These are phyloP conservation scores for Mythimna impura DNA, from an alignment of 2,888 invertebrate genomes.

Conservation along the genomic window DNA sequence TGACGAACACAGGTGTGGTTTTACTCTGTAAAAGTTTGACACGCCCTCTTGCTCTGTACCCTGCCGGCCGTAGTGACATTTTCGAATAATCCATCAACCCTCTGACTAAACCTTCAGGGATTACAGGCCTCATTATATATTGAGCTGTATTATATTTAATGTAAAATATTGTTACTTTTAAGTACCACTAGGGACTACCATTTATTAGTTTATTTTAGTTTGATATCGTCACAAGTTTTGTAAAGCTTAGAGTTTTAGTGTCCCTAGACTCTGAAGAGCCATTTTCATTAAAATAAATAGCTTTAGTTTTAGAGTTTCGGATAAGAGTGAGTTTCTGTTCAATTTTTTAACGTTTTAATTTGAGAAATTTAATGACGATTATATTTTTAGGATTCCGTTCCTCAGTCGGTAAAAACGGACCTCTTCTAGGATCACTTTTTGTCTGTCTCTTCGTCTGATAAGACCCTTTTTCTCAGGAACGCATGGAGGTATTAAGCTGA, in stretches of 20 bases:
- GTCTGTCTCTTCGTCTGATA: too few species aligned
- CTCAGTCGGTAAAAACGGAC: too few species aligned
- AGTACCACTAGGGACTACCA: background rate
- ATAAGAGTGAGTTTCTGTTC: slow-evolving; percentile 10
- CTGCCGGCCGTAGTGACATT: too few species aligned
- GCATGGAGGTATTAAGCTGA: too few species aligned
- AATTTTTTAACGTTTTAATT: slow-evolving; percentile 23
- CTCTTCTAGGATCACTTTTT: too few species aligned
- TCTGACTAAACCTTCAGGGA: background rate
- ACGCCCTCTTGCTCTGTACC: too few species aligned
- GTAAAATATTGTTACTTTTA: background rate
- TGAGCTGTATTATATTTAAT: background rate
- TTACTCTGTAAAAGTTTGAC: too few species aligned
- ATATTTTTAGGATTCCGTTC: background rate
- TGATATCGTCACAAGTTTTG: slow-evolving; percentile 29
- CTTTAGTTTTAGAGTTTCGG: slow-evolving; percentile 23
- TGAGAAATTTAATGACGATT: background rate
- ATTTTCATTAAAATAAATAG: slow-evolving; percentile 49
- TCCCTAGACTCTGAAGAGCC: slow-evolving; percentile 27
- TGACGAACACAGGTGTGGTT: too few species aligned
- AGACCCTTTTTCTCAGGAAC: too few species aligned
- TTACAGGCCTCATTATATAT: background rate
- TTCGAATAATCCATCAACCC: background rate
- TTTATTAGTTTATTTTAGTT: slow-evolving; percentile 18
- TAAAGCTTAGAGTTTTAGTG: slow-evolving; percentile 24